A percentile compares a stretch with the other conserved stretches of the same genome.
Evolutionary conservation across 2,888 invertebrate genomes (phyloP).

Genomic region (Drosophila neutralis): DNA sequence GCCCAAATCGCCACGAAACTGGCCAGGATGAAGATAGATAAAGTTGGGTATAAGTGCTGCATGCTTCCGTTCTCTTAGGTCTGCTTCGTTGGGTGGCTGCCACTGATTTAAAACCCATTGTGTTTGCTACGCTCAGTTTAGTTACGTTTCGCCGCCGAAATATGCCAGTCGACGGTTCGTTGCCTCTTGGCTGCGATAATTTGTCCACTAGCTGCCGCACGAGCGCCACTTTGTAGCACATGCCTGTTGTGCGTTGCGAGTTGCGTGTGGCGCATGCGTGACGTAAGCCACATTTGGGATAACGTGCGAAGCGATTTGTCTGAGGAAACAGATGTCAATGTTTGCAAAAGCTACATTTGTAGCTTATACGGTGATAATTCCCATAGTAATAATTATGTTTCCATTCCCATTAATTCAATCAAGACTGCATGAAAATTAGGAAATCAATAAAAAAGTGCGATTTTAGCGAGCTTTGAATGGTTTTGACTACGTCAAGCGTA

Average conservation of each 20-base stretch:
- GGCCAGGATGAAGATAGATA: conserved; percentile 36
- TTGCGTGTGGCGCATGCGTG: conserved; percentile 45
- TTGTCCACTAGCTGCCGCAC: conserved; percentile 24
- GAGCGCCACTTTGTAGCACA: conserved; percentile 32
- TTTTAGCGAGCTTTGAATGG: not conserved
- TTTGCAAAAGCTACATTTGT: conserved; percentile 1
- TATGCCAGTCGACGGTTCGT: conserved; percentile 46
- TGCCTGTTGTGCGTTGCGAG: conserved; percentile 12
- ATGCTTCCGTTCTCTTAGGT: conserved; percentile 47
- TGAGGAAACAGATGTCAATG: conserved; percentile 15
- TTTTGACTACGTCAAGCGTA: not conserved
- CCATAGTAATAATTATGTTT: not conserved
- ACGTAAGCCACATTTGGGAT: conserved; percentile 50
- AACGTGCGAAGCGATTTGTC: conserved; percentile 40
- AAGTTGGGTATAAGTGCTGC: conserved; percentile 31
- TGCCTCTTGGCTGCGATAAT: conserved; percentile 65
- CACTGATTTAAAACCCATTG: conserved; percentile 41
- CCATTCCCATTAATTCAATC: not conserved
- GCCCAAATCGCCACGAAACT: conserved; percentile 43
- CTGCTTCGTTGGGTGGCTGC: conserved; percentile 33
- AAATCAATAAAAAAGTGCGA: not conserved
- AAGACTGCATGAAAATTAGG: not conserved
- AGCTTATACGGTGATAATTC: not conserved
- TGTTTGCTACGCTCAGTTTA: conserved; percentile 11
- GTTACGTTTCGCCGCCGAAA: conserved; percentile 29